Conservation (phyloP, 2,113 vertebrate genomes). For the Rhipidura dahli region DNA sequence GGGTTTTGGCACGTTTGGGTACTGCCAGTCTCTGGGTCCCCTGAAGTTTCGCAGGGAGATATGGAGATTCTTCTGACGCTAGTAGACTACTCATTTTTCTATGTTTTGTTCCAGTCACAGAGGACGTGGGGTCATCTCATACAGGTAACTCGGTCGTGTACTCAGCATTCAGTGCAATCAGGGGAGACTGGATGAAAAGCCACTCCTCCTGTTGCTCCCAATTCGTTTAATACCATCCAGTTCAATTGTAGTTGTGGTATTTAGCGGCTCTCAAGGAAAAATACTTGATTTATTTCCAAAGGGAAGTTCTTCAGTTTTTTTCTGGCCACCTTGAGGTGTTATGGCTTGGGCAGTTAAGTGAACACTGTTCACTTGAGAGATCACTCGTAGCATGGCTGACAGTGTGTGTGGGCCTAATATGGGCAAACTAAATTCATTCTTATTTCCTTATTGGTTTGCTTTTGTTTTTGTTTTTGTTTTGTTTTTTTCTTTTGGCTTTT, state of each 20-base stretch:
- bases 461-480: background rate
- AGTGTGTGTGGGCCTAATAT: rapidly evolving
- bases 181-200: background rate
- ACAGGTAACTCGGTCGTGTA: background rate
- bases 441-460: background rate
- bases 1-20: rapidly evolving
- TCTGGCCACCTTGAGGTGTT: background rate
- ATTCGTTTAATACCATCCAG: rapidly evolving
- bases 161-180: background rate
- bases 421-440: background rate
- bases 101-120: background rate
- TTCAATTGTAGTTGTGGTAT: background rate
- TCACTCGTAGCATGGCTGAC: rapidly evolving
- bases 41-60: background rate
- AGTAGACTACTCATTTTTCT: background rate
- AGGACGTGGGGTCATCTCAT: background rate
- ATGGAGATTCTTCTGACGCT: no score
- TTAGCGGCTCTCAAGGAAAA: background rate
- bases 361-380: background rate
- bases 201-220: background rate
- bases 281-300: background rate
- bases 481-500: background rate
- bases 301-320: background rate
- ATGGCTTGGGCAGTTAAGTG: background rate
- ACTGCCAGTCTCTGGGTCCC: rapidly evolving